These are phyloP conservation scores for Thaumetopoea pityocampa DNA, from an alignment of 1,140 invertebrate species.

Conservation along the genomic window DNA sequence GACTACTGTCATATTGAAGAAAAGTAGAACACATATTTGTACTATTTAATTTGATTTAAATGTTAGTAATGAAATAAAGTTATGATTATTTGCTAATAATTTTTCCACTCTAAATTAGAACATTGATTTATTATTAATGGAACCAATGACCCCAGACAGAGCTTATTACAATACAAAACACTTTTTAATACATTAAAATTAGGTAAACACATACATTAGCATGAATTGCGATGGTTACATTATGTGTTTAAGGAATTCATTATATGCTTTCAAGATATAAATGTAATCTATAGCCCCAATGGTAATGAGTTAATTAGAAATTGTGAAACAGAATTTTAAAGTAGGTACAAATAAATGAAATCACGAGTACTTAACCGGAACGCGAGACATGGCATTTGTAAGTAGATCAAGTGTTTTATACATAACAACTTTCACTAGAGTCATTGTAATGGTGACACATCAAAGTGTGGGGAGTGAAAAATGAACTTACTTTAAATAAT, in stretches of 20 bases:
- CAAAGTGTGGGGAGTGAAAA: constrained; percentile 74
- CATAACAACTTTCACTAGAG: constrained; percentile 76
- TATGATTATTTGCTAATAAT: too few relatives aligned
- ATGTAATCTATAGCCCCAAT: constrained; percentile 39
- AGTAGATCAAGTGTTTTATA: constrained; percentile 76
- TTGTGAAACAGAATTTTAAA: constrained; percentile 71
- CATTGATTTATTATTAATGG: too few relatives aligned
- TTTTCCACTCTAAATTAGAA: too few relatives aligned
- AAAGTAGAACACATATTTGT: too few relatives aligned
- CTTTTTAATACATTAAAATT: constrained; percentile 18
- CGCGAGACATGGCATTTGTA: constrained; percentile 76
- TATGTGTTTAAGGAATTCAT: constrained; percentile 22
- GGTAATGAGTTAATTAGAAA: constrained; percentile 72
- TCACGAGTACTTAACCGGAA: constrained; percentile 75
- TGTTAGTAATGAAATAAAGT: too few relatives aligned
- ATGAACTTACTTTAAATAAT: constrained; percentile 84
- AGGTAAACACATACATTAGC: constrained; percentile 22
- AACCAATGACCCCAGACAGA: constrained; percentile 14
- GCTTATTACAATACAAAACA: constrained; percentile 15
- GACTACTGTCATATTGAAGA: too few relatives aligned
- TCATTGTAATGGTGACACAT: constrained; percentile 76
- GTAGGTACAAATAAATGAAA: constrained; percentile 75
- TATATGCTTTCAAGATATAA: constrained; percentile 24
- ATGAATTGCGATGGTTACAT: constrained; percentile 24
- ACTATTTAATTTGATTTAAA: too few relatives aligned